phyloP scores from a whole-genome alignment of 2,888 invertebrate species.

The Leucoma salicis region DNA sequence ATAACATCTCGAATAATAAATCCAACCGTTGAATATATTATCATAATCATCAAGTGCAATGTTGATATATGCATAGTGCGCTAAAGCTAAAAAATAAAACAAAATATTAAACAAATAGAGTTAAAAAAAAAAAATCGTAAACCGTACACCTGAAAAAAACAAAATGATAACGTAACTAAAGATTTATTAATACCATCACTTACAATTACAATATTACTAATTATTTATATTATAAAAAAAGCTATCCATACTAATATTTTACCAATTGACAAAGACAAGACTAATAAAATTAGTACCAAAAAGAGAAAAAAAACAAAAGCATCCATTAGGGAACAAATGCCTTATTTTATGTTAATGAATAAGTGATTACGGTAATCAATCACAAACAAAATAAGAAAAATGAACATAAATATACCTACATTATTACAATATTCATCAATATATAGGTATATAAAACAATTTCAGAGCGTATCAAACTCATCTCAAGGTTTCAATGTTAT shows the following conservation, averaged over 20 bases:
- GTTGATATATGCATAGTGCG: neutral
- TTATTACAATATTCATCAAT: slow-evolving; percentile 8
- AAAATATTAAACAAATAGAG: neutral
- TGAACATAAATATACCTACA: slow-evolving; percentile 19
- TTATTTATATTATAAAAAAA: too few relatives aligned
- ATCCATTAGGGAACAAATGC: too few relatives aligned
- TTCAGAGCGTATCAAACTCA: too few relatives aligned
- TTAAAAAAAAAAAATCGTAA: neutral
- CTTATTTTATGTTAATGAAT: too few relatives aligned
- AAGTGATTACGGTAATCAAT: neutral
- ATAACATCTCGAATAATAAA: neutral
- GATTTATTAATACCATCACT: neutral
- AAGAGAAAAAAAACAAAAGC: neutral
- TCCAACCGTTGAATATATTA: neutral
- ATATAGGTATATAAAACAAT: too few relatives aligned
- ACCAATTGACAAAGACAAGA: too few relatives aligned
- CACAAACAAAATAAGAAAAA: neutral
- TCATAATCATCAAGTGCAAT: neutral
- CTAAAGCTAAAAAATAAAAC: slow-evolving; percentile 1
- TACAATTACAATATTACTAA: too few relatives aligned
- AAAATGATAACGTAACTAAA: too few relatives aligned
- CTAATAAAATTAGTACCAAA: too few relatives aligned
- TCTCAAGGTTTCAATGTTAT: too few relatives aligned
- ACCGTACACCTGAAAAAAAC: neutral
- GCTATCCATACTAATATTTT: too few relatives aligned